These are phyloP conservation scores for Brachionus sp. DNA, from an alignment of 1,140 invertebrate genomes.

Conservation along the genomic window DNA sequence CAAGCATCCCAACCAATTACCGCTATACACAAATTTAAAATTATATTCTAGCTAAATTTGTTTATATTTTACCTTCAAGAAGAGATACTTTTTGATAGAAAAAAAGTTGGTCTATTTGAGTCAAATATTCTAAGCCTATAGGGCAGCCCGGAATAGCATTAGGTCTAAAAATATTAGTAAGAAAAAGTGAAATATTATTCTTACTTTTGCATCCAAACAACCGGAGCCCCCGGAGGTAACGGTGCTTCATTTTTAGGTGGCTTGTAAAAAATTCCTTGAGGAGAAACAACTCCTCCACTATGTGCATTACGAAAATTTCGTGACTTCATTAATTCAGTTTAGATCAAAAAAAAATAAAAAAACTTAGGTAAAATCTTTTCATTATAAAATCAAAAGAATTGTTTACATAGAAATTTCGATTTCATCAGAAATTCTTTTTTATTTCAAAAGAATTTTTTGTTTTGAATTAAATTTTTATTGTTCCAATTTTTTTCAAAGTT, in stretches of 20 bases:
- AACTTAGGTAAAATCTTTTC: not conserved
- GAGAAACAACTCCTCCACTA: not conserved
- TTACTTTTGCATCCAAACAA: conserved; percentile 34
- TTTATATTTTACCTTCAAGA: conserved; percentile 67
- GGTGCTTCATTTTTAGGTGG: conserved; percentile 7
- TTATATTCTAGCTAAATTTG: not conserved
- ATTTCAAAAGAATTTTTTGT: not conserved
- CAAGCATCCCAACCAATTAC: conserved; percentile 80
- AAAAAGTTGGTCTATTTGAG: conserved; percentile 78
- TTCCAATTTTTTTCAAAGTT: not conserved
- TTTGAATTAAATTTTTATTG: not conserved
- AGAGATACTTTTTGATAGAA: conserved; percentile 82
- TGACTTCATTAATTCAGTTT: not conserved
- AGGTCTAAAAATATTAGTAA: conserved; percentile 59
- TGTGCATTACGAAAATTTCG: not conserved
- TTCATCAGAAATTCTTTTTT: not conserved
- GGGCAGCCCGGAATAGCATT: conserved; percentile 72
- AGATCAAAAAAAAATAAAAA: not conserved
- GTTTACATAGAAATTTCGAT: conserved; percentile 9
- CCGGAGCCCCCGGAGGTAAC: not conserved
- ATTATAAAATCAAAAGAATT: not conserved
- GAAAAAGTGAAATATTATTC: not conserved
- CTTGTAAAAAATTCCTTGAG: conserved; percentile 12
- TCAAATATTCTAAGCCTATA: conserved; percentile 86
- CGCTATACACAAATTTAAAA: conserved; percentile 58